These are phyloP conservation scores for Strigamia crassipes DNA, from an alignment of 2,888 invertebrate species.

Conservation along the genomic window DNA sequence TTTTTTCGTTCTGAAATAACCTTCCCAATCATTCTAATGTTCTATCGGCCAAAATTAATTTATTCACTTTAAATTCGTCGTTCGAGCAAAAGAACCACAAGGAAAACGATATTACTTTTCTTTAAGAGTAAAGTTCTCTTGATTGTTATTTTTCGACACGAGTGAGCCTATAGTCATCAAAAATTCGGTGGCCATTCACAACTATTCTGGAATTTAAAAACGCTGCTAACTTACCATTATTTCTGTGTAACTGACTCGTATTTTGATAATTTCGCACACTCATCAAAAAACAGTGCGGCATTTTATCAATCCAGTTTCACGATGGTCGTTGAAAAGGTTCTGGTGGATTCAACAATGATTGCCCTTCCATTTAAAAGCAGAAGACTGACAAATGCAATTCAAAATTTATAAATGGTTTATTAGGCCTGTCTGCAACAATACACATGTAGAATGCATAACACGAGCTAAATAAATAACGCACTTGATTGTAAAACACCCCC, in stretches of 20 bases:
- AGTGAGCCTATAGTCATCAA: background rate
- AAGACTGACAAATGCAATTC: slow-evolving; percentile 35
- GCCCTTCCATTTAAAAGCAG: background rate
- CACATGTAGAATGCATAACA: slow-evolving; percentile 13
- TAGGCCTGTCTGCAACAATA: slow-evolving; percentile 5
- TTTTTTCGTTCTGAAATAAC: background rate
- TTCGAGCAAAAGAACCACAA: background rate
- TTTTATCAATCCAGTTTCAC: slow-evolving; percentile 22
- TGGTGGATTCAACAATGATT: slow-evolving; percentile 33
- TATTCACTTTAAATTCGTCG: background rate
- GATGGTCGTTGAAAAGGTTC: slow-evolving; percentile 35
- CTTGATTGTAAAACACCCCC: slow-evolving; percentile 42
- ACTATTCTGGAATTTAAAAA: background rate
- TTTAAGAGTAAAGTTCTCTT: background rate
- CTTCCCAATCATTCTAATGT: background rate
- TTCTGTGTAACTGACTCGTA: slow-evolving; percentile 9
- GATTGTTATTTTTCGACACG: slow-evolving; percentile 6
- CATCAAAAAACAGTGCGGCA: slow-evolving; percentile 33
- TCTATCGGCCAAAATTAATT: slow-evolving; percentile 7
- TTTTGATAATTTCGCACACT: slow-evolving; percentile 32
- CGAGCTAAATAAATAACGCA: slow-evolving; percentile 15
- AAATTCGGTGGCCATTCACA: background rate
- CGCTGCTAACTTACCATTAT: background rate
- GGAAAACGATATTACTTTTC: background rate
- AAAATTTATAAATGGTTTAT: slow-evolving; percentile 7